These are phyloP conservation scores for Mythimna impura DNA, from an alignment of 2,888 invertebrate species.

Conservation along the genomic window DNA sequence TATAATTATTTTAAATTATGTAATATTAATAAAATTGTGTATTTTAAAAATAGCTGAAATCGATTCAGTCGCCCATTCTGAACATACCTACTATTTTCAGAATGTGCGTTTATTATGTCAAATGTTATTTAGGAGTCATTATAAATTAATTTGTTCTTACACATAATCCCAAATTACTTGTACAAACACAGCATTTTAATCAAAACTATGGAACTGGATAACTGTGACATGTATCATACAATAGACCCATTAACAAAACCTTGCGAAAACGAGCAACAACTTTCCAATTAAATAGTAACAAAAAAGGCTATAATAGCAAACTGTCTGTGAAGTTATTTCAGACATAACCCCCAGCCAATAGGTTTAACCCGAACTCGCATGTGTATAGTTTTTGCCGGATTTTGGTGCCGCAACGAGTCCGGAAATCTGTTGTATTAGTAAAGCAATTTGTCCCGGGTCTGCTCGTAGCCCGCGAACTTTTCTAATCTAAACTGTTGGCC, in stretches of 20 bases:
- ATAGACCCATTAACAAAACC: slow-evolving; percentile 34
- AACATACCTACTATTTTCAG: too few relatives aligned
- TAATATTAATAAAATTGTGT: too few relatives aligned
- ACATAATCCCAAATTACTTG: too few relatives aligned
- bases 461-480: slow-evolving; percentile 82
- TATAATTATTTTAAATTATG: too few relatives aligned
- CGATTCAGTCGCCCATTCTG: too few relatives aligned
- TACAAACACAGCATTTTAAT: slow-evolving; percentile 17
- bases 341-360: slow-evolving; percentile 55
- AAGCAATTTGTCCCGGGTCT: slow-evolving; percentile 86
- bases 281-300: slow-evolving; percentile 60
- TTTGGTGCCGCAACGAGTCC: slow-evolving; percentile 71
- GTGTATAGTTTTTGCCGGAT: slow-evolving; percentile 78
- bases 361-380: slow-evolving; percentile 56
- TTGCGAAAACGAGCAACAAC: slow-evolving; percentile 23
- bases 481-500: slow-evolving; percentile 88
- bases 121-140: too few relatives aligned
- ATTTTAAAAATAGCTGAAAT: too few relatives aligned
- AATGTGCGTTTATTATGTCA: too few relatives aligned
- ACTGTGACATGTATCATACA: slow-evolving; percentile 15
- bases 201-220: slow-evolving; percentile 21
- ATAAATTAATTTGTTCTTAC: too few relatives aligned
- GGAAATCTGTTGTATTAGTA: slow-evolving; percentile 88
- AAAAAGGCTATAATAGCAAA: slow-evolving; percentile 55
- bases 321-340: slow-evolving; percentile 59